These are phyloP conservation scores for Crenuchus spilurus DNA, from an alignment of 2,797 vertebrate species.

Conservation along the genomic window DNA sequence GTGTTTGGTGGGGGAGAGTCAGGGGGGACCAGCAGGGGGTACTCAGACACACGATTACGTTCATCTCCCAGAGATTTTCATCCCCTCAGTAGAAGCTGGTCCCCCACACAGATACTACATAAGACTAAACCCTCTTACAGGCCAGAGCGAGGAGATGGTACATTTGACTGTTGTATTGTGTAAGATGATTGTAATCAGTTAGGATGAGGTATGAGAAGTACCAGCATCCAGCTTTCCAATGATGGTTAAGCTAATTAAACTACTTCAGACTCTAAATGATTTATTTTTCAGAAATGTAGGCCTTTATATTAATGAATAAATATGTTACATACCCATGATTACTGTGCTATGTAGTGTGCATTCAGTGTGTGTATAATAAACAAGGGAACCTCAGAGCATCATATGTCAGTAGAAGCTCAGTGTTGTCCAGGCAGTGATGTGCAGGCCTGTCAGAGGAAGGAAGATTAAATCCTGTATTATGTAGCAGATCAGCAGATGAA, in stretches of 20 bases:
- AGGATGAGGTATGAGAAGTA: too few species aligned
- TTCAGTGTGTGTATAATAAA: too few species aligned
- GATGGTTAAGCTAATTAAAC: not conserved
- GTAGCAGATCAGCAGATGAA: not conserved
- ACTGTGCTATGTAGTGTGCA: too few species aligned
- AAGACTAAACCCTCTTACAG: not conserved
- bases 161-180: too few species aligned
- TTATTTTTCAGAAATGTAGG: not conserved
- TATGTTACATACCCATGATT: too few species aligned
- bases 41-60: conserved; percentile 61
- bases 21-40: conserved; percentile 74
- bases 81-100: conserved; percentile 66
- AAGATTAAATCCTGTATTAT: not conserved
- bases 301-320: too few species aligned
- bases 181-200: too few species aligned
- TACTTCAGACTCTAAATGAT: not conserved
- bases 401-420: too few species aligned
- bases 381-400: too few species aligned
- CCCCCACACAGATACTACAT: conserved; percentile 49
- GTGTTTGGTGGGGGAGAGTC: conserved; percentile 72
- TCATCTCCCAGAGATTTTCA: conserved; percentile 42
- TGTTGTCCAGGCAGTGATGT: too few species aligned
- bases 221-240: not conserved
- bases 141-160: not conserved
- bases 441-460: too few species aligned